Percentiles rank a stretch among this genome's conserved stretches.
phyloP scores from a whole-genome alignment of 2,797 vertebrate genomes.

The Clarias laeviceps region DNA sequence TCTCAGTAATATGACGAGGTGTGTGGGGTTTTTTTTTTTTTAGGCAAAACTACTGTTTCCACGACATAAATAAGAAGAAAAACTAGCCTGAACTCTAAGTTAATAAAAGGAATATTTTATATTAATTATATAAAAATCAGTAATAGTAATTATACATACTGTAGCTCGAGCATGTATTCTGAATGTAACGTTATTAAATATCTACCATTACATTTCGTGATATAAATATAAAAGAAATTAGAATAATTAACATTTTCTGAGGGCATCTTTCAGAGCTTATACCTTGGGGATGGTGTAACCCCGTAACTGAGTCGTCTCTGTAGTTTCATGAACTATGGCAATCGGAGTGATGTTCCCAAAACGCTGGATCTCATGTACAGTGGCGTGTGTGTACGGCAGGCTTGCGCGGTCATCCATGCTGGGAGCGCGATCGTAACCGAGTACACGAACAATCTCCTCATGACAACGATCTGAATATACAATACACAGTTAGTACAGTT shows the following conservation, averaged over 20 bases:
- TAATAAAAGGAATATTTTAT: no score
- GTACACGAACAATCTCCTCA: conserved; percentile 52
- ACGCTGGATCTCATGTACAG: conserved; percentile 57
- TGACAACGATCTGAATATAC: conserved; percentile 52
- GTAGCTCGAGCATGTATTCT: no score
- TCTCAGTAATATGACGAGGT: no score
- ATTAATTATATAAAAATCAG: no score
- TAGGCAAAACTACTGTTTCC: no score
- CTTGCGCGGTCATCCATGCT: conserved; percentile 51
- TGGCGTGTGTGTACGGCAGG: conserved; percentile 49
- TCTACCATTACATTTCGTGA: no score
- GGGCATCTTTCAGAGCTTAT: not conserved
- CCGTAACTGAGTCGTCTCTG: conserved; percentile 30
- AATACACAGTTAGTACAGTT: not conserved
- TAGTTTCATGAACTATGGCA: conserved; percentile 35
- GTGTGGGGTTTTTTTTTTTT: no score
- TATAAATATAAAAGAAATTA: not conserved
- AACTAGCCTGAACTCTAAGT: no score
- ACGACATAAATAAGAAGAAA: no score
- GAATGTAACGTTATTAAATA: no score
- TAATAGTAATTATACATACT: no score
- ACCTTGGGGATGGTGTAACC: conserved; percentile 55
- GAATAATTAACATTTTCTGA: not conserved
- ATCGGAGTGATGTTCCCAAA: conserved; percentile 46
- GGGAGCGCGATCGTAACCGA: conserved; percentile 52